Evolutionary conservation across 2,113 vertebrate genomes (phyloP), one percentile per base, ranked within the genome.

Genomic region (Oenanthe oenanthe): DNA sequence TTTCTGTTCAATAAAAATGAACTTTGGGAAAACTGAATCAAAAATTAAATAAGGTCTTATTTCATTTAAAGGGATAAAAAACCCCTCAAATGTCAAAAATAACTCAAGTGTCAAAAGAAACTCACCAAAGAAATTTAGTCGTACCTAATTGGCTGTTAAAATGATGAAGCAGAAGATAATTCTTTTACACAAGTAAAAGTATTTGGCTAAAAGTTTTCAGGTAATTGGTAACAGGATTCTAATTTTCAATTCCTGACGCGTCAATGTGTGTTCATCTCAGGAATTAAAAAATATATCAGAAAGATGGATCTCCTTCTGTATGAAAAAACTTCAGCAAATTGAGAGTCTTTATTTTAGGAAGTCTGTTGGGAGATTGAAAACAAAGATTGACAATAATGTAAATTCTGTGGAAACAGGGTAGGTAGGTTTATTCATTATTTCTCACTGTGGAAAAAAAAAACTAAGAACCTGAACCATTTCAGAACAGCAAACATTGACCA

Each of bases 91-190:
- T 31, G 1, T 28, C 6, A 75, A 60, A 25, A 42, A 1, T 7
- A 13, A 36, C 68, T 90, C 5, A 68, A 56, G 53, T 32, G 1
- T 29, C 6, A 75, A 60, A 25, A 42, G 9, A 83, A 38, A 6
- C 0, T 2, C 10, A 34, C 4, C 3, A 22, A 18, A 6, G 15
- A 54, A n/a, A 29, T 56, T 54, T 36, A 47, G 2, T 61, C 8
- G 2, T 10, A 56, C 38, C 20, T 65, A 47, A 20, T 56, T 28
- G 60, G 2, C 15, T 51, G 16, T 31, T 73, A 45, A 54, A 50
- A 3, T 12, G 6, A n/a, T 50, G 12, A 73, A 32, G 11, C 4
- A 17, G 12, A 32, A 65, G 9, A 20, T 45, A n/a, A 54, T 40
- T 54, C 6, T 6, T 54, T 34, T 36, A 16, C 4, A 38, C 1